phyloP scores from a whole-genome alignment of 2,113 vertebrate genomes.

The Peromyscus californicus region DNA sequence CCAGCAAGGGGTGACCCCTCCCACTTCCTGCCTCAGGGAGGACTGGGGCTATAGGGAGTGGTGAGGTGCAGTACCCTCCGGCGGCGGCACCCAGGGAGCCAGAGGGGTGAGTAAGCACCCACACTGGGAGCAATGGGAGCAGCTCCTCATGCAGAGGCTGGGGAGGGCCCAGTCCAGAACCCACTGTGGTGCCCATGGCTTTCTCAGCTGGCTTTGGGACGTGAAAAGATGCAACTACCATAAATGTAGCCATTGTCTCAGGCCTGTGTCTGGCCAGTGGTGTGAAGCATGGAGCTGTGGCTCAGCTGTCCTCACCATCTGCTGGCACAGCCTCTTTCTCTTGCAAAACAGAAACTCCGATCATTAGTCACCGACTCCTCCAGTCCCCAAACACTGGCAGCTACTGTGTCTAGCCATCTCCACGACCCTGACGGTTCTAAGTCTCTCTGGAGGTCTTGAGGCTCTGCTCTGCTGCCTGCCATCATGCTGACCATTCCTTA shows the following conservation, averaged over 20 bases:
- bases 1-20: background rate
- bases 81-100: background rate
- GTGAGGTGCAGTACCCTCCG: background rate
- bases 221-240: background rate
- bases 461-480: too few relatives aligned
- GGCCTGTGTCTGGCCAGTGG: background rate
- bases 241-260: background rate
- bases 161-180: background rate
- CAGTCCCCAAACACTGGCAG: background rate
- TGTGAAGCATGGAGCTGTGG: background rate
- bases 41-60: background rate
- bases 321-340: background rate
- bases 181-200: background rate
- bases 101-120: background rate
- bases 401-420: background rate
- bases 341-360: background rate
- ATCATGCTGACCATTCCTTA: background rate
- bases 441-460: rapidly evolving
- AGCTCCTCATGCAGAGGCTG: background rate
- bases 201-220: background rate
- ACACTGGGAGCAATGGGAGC: background rate
- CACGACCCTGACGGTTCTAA: background rate
- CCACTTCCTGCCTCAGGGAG: background rate
- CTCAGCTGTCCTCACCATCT: rapidly evolving
- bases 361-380: background rate